Base-by-base conservation (phyloP, 2,113 vertebrate genomes). In the Fregetta grallaria region DNA sequence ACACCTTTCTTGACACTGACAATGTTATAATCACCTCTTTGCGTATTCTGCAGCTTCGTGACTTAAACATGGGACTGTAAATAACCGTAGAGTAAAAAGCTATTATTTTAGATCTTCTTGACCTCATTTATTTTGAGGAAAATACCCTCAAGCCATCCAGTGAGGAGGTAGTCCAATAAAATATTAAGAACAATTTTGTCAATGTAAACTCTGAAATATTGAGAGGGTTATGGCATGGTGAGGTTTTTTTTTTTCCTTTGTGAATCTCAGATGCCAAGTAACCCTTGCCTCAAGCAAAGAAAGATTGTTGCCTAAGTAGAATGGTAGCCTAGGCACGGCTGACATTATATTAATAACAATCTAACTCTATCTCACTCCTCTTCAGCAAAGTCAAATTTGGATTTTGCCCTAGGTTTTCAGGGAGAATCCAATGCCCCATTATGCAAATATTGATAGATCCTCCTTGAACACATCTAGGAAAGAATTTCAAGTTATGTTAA, bases 131-230 rank as follows among this genome's bases (percentile, higher is more conserved):
- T 96, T 96, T 90, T 86, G 75, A 92, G 17, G 70, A 88, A 93
- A 96, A 94, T 62, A 76, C 58, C 81, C 81, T 93, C 92, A 74
- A 93, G 84, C 76, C 32, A 15, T 86, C 90, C 90, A 52, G 76
- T 3, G 9, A 83, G 91, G 79, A 96, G 83, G 86, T 56, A 61
- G 76, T 44, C 67, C 68, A 70, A 93, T 95, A 92, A 96, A 92
- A 95, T 94, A 95, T 96, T 97, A 94, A 96, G 95, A 88, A 86
- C 92, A 74, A 76, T 89, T 88, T 97, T 96, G 92, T 78, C 91
- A 90, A 67, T 92, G 93, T 95, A 96, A 97, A 97, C 96, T 91
- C 63, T 95, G 81, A 95, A 95, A 96, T 94, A 95, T 90, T 95
- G 91, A 96, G 77, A 89, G 62, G 92, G 84, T 94, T 91, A 74